Evolutionary conservation across 2,888 invertebrate species (phyloP), one percentile per base, ranked within the genome.

Genomic region (Phania funesta): DNA sequence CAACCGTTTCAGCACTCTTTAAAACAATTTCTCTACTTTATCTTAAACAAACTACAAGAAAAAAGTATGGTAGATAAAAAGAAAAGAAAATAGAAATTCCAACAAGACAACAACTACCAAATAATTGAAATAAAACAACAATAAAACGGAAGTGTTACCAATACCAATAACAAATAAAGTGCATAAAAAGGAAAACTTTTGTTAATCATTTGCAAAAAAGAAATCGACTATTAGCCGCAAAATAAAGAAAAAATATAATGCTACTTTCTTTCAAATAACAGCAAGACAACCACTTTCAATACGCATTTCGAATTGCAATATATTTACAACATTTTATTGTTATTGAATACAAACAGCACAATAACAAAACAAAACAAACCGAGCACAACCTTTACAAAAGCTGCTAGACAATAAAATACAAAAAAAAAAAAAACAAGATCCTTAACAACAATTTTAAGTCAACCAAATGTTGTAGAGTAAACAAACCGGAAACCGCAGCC

Each of bases 401-500:
- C 22, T 20, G n/a, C 16, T 35, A 13, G 13, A 8, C 38, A 16
- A 46, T n/a, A 62, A 76, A 52, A 46, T 9, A 22, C 8, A 11
- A 58, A 50, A 29, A 50, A 24, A 20, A 65, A 38, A 54, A 35
- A 35, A 48, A 50, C 29, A 54, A 29, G 22, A 58, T 18, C 38
- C 8, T 41, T 41, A 50, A 41, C n/a, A 67, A 54, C 24, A 38
- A 29, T 22, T 67, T 76, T 41, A 67, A 78, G 64, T 50, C 70
- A 54, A 70, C 29, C 48, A 46, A 58, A 74, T 68, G 54, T 20
- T 68, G 24, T 24, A 29, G 52, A 74, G 29, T 74, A 70, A 82
- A 74, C 56, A 78, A 73, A 70, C 70, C 60, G 82, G 70, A 75
- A 82, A 82, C 82, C 82, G 70, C 82, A 82, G 68, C 82, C 64